Conservation (phyloP, 2,888 invertebrate genomes). For the Tineola bisselliella region DNA sequence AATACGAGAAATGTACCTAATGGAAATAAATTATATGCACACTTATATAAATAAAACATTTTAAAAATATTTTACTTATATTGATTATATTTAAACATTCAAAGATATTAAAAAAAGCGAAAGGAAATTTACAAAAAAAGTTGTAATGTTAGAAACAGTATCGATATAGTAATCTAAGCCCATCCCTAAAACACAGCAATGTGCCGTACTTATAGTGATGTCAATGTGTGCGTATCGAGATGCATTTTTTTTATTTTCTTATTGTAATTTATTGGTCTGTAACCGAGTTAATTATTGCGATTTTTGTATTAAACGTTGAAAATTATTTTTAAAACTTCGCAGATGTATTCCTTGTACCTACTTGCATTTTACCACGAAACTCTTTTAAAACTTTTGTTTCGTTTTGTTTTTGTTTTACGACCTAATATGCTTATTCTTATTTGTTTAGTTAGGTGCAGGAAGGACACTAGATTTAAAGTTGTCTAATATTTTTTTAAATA, state of each 20-base stretch:
- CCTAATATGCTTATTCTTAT: neutral
- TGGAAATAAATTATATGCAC: too few species aligned
- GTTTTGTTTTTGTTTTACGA: neutral
- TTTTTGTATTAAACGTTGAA: conserved; percentile 68
- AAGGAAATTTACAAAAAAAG: too few species aligned
- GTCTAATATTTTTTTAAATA: too few species aligned
- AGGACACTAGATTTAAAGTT: too few species aligned
- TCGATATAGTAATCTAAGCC: neutral
- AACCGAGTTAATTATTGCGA: conserved; percentile 68
- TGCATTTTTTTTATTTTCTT: conserved; percentile 58
- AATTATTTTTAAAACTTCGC: conserved; percentile 60
- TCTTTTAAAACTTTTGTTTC: neutral
- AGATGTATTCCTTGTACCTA: conserved; percentile 34
- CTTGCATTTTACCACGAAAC: conserved; percentile 37
- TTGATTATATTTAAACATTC: too few species aligned
- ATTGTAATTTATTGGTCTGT: conserved; percentile 68
- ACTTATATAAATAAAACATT: too few species aligned
- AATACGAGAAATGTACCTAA: too few species aligned
- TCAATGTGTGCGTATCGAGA: conserved; percentile 41
- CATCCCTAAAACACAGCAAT: neutral
- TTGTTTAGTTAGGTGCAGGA: too few species aligned
- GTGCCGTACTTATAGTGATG: neutral
- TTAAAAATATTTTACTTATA: too few species aligned
- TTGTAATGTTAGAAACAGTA: too few species aligned
- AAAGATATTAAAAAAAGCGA: too few species aligned